Evolutionary conservation across 2,797 vertebrate genomes (phyloP).

Genomic region (Balearica regulorum): DNA sequence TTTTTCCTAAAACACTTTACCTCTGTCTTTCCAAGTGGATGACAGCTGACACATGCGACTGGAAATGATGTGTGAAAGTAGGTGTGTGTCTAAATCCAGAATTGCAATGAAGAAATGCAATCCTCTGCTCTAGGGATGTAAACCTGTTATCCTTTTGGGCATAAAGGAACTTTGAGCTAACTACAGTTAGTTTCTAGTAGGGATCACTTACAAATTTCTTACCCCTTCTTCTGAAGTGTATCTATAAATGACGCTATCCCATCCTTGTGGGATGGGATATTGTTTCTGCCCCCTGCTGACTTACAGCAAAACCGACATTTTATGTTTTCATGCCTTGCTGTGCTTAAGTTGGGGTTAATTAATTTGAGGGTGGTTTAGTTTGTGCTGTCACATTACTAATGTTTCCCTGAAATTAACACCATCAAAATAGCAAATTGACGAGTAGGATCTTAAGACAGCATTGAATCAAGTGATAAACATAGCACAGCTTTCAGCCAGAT

Average conservation of each 20-base stretch:
- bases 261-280: neutral
- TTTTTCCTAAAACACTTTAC: neutral
- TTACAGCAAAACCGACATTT: neutral
- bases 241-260: neutral
- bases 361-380: neutral
- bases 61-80: neutral
- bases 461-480: constrained; percentile 24
- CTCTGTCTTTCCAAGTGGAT: neutral
- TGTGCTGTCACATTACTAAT: neutral
- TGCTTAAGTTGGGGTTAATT: neutral
- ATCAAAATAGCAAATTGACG: neutral
- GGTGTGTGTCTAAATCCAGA: neutral
- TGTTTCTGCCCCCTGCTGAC: neutral
- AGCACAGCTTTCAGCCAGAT: constrained; percentile 1
- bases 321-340: neutral
- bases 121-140: neutral
- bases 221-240: neutral
- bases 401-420: neutral
- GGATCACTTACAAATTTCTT: neutral
- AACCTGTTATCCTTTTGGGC: neutral
- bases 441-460: neutral
- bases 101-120: neutral
- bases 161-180: neutral
- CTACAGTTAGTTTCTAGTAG: neutral
- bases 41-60: neutral